phyloP scores from a whole-genome alignment of 2,113 vertebrate species.

The Albula glossodonta region DNA sequence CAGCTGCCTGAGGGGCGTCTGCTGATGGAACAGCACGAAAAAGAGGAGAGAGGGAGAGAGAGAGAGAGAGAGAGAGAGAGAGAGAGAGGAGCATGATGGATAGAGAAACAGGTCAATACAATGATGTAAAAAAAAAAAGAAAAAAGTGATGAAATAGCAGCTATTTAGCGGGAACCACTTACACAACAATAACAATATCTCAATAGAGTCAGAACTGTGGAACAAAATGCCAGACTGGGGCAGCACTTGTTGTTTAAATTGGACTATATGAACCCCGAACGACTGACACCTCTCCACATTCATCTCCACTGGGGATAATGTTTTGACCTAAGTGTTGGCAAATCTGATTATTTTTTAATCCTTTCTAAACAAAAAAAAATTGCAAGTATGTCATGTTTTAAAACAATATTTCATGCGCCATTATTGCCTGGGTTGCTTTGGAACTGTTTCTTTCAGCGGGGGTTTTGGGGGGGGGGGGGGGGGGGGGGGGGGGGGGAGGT shows the following conservation, averaged over 20 bases:
- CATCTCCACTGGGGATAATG: no score
- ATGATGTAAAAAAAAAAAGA: slow-evolving; percentile 11
- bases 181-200: not conserved
- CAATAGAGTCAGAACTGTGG: not conserved
- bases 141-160: slow-evolving; percentile 15
- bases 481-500: no score
- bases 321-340: not conserved
- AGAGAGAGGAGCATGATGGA: slow-evolving; percentile 39
- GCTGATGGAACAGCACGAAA: slow-evolving; percentile 70
- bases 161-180: not conserved
- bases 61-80: slow-evolving; percentile 15
- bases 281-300: not conserved
- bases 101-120: not conserved
- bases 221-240: not conserved
- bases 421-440: no score
- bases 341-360: not conserved
- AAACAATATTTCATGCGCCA: no score
- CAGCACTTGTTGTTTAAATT: not conserved
- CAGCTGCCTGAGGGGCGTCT: slow-evolving; percentile 73
- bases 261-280: not conserved
- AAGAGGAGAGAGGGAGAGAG: slow-evolving; percentile 37
- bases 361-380: no score
- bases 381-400: no score
- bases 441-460: no score
- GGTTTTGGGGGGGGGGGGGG: no score